Evolutionary conservation across 2,888 invertebrate species (phyloP).

Genomic region (Xestia sexstrigata): DNA sequence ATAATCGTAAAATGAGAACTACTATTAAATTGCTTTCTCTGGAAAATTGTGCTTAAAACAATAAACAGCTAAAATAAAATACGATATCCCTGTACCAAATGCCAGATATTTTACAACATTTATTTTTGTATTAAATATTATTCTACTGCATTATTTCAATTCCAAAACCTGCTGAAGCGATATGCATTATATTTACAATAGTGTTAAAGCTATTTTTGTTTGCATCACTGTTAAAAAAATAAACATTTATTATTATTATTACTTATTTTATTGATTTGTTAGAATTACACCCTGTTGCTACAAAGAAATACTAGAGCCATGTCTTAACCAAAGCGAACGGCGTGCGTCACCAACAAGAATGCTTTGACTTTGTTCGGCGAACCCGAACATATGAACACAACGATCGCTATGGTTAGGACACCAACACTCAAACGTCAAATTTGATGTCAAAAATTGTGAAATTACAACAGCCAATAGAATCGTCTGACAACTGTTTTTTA

Average conservation of each 20-base stretch:
- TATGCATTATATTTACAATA: conserved; percentile 52
- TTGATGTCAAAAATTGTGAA: neutral
- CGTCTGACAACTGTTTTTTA: neutral
- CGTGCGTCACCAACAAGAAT: neutral
- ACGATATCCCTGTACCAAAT: conserved; percentile 48
- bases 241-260: conserved; percentile 24
- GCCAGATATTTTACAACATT: conserved; percentile 15
- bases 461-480: neutral
- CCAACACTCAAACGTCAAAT: neutral
- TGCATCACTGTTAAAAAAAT: conserved; percentile 50
- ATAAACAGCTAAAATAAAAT: conserved; percentile 44
- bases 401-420: neutral
- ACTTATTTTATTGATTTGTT: conserved; percentile 40
- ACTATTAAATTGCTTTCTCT: neutral
- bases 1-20: conserved; percentile 30
- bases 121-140: conserved; percentile 36
- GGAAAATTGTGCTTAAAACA: conserved; percentile 37
- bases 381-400: neutral
- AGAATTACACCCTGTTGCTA: neutral
- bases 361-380: neutral
- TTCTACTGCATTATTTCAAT: conserved; percentile 52
- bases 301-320: neutral
- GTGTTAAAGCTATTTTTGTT: conserved; percentile 56
- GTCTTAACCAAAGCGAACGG: neutral
- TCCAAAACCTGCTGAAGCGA: conserved; percentile 56